Percentiles rank a stretch among this genome's conserved stretches.
These are phyloP conservation scores for Podargus strigoides DNA, from an alignment of 2,797 vertebrate species.

Conservation along the genomic window DNA sequence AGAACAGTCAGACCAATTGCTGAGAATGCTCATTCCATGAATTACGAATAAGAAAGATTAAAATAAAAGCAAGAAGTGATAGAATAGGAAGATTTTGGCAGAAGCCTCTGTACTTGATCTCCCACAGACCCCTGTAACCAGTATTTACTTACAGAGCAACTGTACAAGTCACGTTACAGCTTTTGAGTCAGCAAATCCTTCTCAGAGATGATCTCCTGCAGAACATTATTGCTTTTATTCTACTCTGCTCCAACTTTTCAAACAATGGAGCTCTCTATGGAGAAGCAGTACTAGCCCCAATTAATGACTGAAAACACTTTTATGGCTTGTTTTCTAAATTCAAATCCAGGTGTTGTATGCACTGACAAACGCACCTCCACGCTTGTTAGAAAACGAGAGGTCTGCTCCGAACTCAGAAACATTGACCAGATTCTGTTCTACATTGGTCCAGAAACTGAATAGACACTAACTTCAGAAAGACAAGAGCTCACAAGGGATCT, in stretches of 20 bases:
- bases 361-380: fast-evolving
- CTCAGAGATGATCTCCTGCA: neutral
- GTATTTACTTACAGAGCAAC: neutral
- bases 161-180: neutral
- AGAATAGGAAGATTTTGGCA: neutral
- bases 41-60: neutral
- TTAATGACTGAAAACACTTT: neutral
- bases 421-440: neutral
- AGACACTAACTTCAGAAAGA: neutral
- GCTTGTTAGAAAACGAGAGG: neutral
- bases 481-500: neutral
- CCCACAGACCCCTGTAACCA: neutral
- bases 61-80: neutral
- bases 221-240: neutral
- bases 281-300: neutral
- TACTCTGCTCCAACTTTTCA: neutral
- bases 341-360: neutral
- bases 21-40: fast-evolving
- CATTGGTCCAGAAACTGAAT: neutral
- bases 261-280: neutral
- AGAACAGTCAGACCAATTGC: neutral
- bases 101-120: neutral
- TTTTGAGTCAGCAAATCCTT: neutral
- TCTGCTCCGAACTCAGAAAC: neutral
- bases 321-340: neutral